Conservation (phyloP, 2,113 vertebrate genomes). For the Malaclemys terrapin region DNA sequence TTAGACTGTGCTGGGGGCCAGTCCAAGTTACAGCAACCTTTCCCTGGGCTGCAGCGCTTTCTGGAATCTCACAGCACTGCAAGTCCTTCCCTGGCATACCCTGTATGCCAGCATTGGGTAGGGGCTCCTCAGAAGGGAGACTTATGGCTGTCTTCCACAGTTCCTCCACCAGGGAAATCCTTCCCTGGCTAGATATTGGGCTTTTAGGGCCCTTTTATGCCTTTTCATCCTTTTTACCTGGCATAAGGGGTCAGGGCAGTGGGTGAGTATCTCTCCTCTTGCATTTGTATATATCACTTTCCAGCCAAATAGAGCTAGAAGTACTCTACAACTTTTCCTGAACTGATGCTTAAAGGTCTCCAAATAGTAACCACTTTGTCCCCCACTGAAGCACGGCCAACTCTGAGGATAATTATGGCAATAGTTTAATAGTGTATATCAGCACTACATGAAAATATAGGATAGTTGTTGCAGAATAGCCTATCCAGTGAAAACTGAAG, state of each 20-base stretch:
- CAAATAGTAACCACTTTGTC: not conserved
- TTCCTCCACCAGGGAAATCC: not conserved
- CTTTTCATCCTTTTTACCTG: constrained; percentile 2
- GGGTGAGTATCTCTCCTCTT: not conserved
- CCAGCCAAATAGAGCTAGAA: not conserved
- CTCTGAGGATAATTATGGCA: not conserved
- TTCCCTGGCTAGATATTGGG: constrained; percentile 9
- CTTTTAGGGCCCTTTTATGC: not conserved
- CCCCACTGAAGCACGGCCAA: not conserved
- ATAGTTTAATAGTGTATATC: not conserved
- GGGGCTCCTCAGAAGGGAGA: not conserved
- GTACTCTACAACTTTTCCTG: not conserved
- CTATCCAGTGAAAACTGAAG: not conserved
- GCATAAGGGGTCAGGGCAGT: not conserved
- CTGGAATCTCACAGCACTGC: not conserved
- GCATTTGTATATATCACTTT: constrained; percentile 5
- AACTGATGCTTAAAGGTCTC: not conserved
- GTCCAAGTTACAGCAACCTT: not conserved
- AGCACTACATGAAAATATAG: not conserved
- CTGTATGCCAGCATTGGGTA: not conserved
- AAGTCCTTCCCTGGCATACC: not conserved
- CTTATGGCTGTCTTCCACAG: not conserved
- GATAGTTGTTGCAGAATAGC: not conserved
- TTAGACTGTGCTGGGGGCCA: not conserved
- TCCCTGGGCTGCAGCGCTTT: not conserved